These are phyloP conservation scores for Falco berigora DNA, from an alignment of 2,797 vertebrate genomes.

Conservation along the genomic window DNA sequence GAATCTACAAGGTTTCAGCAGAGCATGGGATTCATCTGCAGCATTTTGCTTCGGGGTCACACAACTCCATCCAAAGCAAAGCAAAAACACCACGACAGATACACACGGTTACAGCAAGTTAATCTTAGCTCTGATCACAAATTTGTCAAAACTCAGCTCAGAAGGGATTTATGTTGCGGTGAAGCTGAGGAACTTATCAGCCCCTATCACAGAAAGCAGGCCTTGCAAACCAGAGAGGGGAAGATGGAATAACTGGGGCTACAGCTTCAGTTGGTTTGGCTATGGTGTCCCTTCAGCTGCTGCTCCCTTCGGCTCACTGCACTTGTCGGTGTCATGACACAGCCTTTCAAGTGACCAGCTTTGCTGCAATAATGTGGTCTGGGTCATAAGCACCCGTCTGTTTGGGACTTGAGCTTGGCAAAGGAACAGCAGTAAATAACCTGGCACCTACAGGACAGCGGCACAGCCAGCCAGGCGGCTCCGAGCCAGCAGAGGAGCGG, in stretches of 20 bases:
- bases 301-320: background rate
- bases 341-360: background rate
- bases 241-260: background rate
- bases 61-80: background rate
- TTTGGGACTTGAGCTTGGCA: background rate
- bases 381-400: background rate
- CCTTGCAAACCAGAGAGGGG: background rate
- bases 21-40: background rate
- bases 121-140: background rate
- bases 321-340: background rate
- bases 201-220: background rate
- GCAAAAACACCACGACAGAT: background rate
- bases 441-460: background rate
- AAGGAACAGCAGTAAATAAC: background rate
- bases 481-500: background rate
- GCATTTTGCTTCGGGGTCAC: background rate
- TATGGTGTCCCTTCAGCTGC: background rate
- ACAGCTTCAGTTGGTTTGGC: background rate
- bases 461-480: background rate
- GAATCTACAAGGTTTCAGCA: background rate
- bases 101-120: background rate
- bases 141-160: slow-evolving; percentile 7
- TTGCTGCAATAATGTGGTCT: background rate
- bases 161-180: background rate
- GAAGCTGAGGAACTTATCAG: background rate